Evolutionary conservation across 2,888 invertebrate genomes (phyloP).

Genomic region (Gryllus longicercus): DNA sequence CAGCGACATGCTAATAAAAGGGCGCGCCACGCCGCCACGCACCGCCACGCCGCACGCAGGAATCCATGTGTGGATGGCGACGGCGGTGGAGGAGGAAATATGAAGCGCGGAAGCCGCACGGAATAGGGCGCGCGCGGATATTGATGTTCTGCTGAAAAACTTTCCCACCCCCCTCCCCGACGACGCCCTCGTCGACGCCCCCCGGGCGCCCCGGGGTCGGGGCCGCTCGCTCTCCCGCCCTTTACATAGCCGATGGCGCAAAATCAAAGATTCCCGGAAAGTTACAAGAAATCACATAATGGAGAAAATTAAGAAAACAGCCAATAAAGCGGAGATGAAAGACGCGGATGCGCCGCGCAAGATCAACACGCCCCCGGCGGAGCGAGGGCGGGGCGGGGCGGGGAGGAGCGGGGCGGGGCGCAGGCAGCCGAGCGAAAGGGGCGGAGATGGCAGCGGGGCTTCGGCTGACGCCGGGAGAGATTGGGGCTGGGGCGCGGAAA

Average conservation of each 20-base stretch:
- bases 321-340: slow-evolving; percentile 17
- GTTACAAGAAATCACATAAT: slow-evolving; percentile 17
- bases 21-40: no score
- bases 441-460: not conserved
- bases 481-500: not conserved
- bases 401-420: not conserved
- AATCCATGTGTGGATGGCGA: no score
- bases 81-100: no score
- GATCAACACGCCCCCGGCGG: not conserved
- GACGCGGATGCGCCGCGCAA: not conserved
- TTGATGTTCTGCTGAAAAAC: slow-evolving; percentile 6
- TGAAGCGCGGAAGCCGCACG: not conserved
- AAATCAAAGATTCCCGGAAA: not conserved
- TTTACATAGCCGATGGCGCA: not conserved
- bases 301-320: slow-evolving; percentile 17
- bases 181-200: no score
- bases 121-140: not conserved
- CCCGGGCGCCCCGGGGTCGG: no score
- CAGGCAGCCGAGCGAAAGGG: not conserved
- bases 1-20: no score
- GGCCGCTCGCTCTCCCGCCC: not conserved
- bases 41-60: no score
- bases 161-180: not conserved
- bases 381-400: not conserved
- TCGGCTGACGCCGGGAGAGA: not conserved